Percentiles rank a stretch among this genome's conserved stretches.
Conservation (phyloP, 2,888 invertebrate species). For the Baronia brevicornis region DNA sequence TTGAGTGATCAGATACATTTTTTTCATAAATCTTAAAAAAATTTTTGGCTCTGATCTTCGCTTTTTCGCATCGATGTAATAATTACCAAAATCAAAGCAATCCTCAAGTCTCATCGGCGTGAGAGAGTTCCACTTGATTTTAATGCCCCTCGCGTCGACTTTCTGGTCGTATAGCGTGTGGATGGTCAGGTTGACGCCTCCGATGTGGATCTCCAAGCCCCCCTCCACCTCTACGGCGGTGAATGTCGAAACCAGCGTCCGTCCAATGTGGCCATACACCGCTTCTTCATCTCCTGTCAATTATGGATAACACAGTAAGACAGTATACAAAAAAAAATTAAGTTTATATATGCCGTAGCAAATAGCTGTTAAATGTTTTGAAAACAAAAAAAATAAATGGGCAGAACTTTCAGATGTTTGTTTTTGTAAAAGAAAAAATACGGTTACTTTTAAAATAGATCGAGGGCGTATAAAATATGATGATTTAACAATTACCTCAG, state of each 20-base stretch:
- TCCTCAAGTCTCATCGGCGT: slow-evolving; percentile 52
- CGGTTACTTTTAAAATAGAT: no score
- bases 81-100: slow-evolving; percentile 63
- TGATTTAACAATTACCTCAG: no score
- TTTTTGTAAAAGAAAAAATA: no score
- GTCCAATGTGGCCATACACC: slow-evolving; percentile 47
- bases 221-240: slow-evolving; percentile 42
- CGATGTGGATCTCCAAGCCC: slow-evolving; percentile 42
- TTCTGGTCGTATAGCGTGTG: slow-evolving; percentile 39
- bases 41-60: no score
- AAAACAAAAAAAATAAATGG: not conserved
- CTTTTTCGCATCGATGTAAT: no score
- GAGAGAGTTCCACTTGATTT: slow-evolving; percentile 47
- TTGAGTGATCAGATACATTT: no score
- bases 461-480: no score
- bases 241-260: slow-evolving; percentile 41
- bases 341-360: no score
- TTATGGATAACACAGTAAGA: no score
- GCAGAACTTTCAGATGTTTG: no score
- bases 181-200: slow-evolving; percentile 43
- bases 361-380: no score
- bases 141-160: slow-evolving; percentile 42
- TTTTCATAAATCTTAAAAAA: no score
- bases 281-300: slow-evolving; percentile 20
- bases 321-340: slow-evolving; percentile 2